These are phyloP conservation scores for Dendronephthya gigantea DNA, from an alignment of 64 coral and sea anemone species.

Conservation along the genomic window DNA sequence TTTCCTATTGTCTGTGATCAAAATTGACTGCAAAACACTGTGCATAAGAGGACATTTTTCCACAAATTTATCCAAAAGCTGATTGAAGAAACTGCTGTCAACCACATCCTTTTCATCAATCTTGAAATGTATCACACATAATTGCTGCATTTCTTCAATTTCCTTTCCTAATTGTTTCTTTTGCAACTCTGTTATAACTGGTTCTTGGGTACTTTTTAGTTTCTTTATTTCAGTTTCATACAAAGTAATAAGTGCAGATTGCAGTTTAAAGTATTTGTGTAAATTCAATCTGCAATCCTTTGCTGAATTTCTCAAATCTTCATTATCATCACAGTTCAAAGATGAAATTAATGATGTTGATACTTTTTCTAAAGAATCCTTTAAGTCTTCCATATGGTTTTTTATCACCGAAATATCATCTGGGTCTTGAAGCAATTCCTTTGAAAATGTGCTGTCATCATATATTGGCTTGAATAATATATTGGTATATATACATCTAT, in stretches of 20 bases:
- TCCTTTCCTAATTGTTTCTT: not conserved
- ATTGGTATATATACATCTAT: not conserved
- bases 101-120: not conserved
- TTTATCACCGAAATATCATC: slow-evolving; percentile 2
- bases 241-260: not conserved
- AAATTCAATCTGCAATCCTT: not conserved
- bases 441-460: not conserved
- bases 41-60: slow-evolving; percentile 11
- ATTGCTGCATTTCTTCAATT: not conserved
- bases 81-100: not conserved
- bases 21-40: slow-evolving; percentile 27
- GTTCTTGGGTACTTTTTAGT: not conserved
- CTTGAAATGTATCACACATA: not conserved
- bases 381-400: not conserved
- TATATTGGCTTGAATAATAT: not conserved
- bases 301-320: not conserved
- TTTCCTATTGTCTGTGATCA: not conserved
- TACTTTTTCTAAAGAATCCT: not conserved
- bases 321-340: not conserved
- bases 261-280: not conserved
- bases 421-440: not conserved
- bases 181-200: not conserved
- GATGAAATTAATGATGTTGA: not conserved
- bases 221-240: not conserved
- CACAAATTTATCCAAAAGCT: not conserved